Base-by-base conservation (phyloP, 1,140 invertebrate species). In the Anadara kagoshimensis region DNA sequence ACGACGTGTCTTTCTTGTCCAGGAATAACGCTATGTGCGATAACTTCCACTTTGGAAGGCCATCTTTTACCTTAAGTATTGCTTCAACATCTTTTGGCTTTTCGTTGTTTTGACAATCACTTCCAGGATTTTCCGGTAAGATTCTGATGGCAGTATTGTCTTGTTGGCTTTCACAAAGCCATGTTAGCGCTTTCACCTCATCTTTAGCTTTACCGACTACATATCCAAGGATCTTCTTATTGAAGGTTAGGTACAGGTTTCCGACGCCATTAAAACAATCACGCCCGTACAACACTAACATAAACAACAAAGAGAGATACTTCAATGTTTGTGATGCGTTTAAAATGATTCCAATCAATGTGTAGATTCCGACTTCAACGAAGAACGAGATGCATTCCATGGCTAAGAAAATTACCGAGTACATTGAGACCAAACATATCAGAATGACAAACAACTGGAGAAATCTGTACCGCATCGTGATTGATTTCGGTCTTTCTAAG, bases 291-390 rank as follows among this genome's bases (percentile, higher is more conserved):
- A 85, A 54, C 18, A 79, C 44, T 20, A 85, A 59, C 58, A 87
- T 67, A 24, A 83, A 77, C 0, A 82, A 24, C 24, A 87, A 72
- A 11, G 80, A 73, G 0, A 84, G 29, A 61, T 84, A 84, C 57
- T 79, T 78, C 41, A 86, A 61, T 0, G 73, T 73, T 0, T 70
- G 45, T 1, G 78, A 78, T 14, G 85, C 81, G 64, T 86, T 85
- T 11, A 85, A 71, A 43, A 86, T 83, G 22, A 85, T 69, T 14
- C 85, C 85, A 69, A 86, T 86, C n/a, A 84, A 65, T 0, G 82
- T 85, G 69, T 85, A 85, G 12, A 80, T 73, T 7, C 62, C 56
- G 18, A 85, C 69, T 57, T 86, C 85, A 18, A 81, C 81, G 16
- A 83, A 69, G 49, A 80, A 84, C 2, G 76, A 72, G 2, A 84